Evolutionary conservation across 1,140 invertebrate species (phyloP), one percentile per base, ranked within the genome.

Genomic region (Eubasilissa regina): DNA sequence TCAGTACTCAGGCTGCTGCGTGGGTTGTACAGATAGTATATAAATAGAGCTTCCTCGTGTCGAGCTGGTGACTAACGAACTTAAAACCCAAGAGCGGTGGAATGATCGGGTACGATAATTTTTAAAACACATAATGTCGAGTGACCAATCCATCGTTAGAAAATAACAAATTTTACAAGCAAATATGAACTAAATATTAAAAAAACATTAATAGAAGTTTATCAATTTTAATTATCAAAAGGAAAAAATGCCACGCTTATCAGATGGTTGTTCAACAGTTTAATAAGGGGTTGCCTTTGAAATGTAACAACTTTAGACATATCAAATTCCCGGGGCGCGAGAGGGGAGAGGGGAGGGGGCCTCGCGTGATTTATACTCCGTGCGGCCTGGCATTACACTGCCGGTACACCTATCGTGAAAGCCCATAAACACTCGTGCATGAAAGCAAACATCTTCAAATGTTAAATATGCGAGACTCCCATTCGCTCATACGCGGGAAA

Each of bases 201-300:
- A 25, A 62, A 11, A 19, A 21, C 58, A 62, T 4, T 62, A 21
- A 7, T 19, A 12, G 1, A n/a, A 12, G 55, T 10, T 10, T 21
- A 15, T 13, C 11, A 51, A 12, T 12, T 51, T 51, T 13, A 51
- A 51, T 51, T 15, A 13, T 51, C 11, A 13, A 51, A 51, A 13
- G n/a, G n/a, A 51, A 51, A 51, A 51, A 51, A 15, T 70, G 48
- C 48, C 51, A 10, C 10, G 19, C 66, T 19, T 70, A 51, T 70
- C 19, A 25, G 47, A 53, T 25, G 44, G 47, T 13, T 70, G 47
- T 70, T 48, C 9, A 53, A 70, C 66, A 70, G 45, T 70, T 51
- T 25, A 70, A 70, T 53, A 25, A 70, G 66, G 45, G 47, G 47
- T 62, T 62, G 58, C 58, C 19, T 70, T 70, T 25, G 66, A 70